Conservation (phyloP, 35 echinoderm and acorn worm species). For the Lytechinus variegatus region DNA sequence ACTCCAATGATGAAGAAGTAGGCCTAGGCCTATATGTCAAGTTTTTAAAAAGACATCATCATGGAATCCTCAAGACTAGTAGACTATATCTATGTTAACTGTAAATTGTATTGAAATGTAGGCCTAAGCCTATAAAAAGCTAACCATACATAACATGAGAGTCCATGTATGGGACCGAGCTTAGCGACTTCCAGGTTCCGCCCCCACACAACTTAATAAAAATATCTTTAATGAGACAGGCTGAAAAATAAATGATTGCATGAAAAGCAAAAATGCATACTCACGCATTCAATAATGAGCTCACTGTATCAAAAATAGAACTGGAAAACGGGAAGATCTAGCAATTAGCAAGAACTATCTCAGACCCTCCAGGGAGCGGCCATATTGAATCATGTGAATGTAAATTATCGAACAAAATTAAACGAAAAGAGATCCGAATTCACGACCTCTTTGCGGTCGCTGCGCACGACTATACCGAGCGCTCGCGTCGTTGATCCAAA, state of each 20-base stretch:
- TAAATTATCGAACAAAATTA: background rate
- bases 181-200: conserved; percentile 31
- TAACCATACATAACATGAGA: background rate
- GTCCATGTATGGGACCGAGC: conserved; percentile 23
- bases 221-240: background rate
- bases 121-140: background rate
- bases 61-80: too few relatives aligned
- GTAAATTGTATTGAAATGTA: too few relatives aligned
- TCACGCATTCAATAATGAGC: background rate
- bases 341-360: background rate
- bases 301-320: background rate
- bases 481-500: too few relatives aligned
- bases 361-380: conserved; percentile 22
- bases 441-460: background rate
- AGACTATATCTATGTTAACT: too few relatives aligned
- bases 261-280: background rate
- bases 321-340: background rate
- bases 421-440: background rate
- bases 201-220: background rate
- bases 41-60: too few relatives aligned
- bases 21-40: too few relatives aligned
- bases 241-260: background rate
- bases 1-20: too few relatives aligned
- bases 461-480: too few relatives aligned
- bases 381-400: conserved; percentile 46